These are phyloP conservation scores for Mergus octosetaceus DNA, from an alignment of 2,797 vertebrate genomes.

Conservation along the genomic window DNA sequence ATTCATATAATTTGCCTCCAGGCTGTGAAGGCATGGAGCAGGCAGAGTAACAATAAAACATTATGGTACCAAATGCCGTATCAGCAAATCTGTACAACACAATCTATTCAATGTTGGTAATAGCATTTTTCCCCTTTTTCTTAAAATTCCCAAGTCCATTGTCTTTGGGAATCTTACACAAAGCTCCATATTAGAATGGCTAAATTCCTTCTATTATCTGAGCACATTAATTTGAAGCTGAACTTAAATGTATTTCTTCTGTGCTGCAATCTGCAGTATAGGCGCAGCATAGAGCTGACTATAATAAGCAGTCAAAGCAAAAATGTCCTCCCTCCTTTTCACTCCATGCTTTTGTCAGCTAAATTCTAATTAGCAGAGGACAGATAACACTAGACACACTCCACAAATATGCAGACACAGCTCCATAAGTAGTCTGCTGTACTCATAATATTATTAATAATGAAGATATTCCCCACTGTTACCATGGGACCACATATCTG, in stretches of 20 bases:
- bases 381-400: slow-evolving; percentile 57
- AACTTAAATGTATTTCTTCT: neutral
- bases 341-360: slow-evolving; percentile 49
- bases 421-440: slow-evolving; percentile 2
- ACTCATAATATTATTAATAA: slow-evolving; percentile 67
- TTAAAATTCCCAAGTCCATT: neutral
- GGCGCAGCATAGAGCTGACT: neutral
- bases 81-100: neutral
- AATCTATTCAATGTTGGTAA: neutral
- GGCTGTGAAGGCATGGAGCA: neutral
- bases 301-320: neutral
- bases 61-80: neutral
- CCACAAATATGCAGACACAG: slow-evolving; percentile 53
- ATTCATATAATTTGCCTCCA: neutral
- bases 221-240: neutral
- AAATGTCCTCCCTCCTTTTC: slow-evolving; percentile 3
- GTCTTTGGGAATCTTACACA: neutral
- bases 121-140: neutral
- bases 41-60: neutral
- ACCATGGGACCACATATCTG: slow-evolving; percentile 48
- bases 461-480: slow-evolving; percentile 64
- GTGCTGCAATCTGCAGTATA: neutral
- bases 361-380: slow-evolving; percentile 71
- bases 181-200: neutral
- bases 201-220: neutral